Percentiles rank a stretch among this genome's conserved stretches.
Conservation (phyloP, 2,113 vertebrate genomes). For the Oncorhynchus mykiss region DNA sequence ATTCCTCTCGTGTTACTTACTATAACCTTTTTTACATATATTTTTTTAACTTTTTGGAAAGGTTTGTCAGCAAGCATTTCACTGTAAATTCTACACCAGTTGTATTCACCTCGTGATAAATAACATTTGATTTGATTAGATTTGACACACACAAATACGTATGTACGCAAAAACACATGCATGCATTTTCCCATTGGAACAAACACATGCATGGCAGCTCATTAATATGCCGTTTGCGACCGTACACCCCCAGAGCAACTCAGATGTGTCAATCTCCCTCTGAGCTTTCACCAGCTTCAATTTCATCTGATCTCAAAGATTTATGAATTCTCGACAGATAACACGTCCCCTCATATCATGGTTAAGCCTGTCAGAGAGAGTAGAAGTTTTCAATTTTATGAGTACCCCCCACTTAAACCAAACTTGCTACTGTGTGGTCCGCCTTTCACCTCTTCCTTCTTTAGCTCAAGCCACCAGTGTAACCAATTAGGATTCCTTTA, state of each 20-base stretch:
- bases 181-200: conserved; percentile 12
- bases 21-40: too few relatives aligned
- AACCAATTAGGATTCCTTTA: too few relatives aligned
- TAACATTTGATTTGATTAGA: too few relatives aligned
- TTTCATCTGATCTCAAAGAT: conserved; percentile 73
- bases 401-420: conserved; percentile 3
- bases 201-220: conserved; percentile 32
- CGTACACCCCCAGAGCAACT: conserved; percentile 53
- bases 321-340: conserved; percentile 73
- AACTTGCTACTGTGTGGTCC: too few relatives aligned
- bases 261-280: conserved; percentile 62
- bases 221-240: conserved; percentile 62
- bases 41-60: too few relatives aligned
- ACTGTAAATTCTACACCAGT: too few relatives aligned
- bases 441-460: too few relatives aligned
- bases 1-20: too few relatives aligned
- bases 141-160: conserved; percentile 2
- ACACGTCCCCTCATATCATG: conserved; percentile 66
- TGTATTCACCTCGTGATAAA: too few relatives aligned
- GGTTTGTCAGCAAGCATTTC: too few relatives aligned
- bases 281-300: conserved; percentile 65
- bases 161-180: conserved; percentile 40
- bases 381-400: conserved; percentile 29
- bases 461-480: too few relatives aligned
- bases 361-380: conserved; percentile 51